phyloP scores from a whole-genome alignment of 1,140 invertebrate genomes.

The Camponotus floridanus region DNA sequence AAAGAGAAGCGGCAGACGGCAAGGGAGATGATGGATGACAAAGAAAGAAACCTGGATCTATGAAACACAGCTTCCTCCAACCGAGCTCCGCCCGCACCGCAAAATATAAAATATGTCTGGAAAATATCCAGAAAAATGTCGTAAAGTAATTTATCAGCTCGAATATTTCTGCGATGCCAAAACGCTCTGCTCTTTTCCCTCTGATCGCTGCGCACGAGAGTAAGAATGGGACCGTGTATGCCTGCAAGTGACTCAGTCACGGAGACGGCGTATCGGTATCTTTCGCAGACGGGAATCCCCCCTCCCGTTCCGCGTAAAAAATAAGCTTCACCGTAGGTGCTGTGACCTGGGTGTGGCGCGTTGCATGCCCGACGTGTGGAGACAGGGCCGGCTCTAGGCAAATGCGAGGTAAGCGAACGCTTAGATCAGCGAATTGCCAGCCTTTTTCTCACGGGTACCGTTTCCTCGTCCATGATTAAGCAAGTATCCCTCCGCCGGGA shows the following conservation, averaged over 20 bases:
- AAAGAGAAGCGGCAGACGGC: background rate
- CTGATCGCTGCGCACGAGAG: background rate
- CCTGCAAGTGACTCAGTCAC: slow-evolving; percentile 47
- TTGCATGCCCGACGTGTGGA: slow-evolving; percentile 58
- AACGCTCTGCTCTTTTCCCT: background rate
- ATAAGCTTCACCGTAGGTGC: slow-evolving; percentile 49
- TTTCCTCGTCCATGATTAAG: slow-evolving; percentile 61
- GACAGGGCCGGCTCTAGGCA: slow-evolving; percentile 55
- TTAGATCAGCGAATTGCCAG: slow-evolving; percentile 49
- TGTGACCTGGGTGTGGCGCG: slow-evolving; percentile 65
- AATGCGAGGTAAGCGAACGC: slow-evolving; percentile 41
- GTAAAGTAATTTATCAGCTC: background rate
- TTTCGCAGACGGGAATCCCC: slow-evolving; percentile 20
- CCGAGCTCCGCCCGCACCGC: too few relatives aligned
- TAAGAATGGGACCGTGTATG: slow-evolving; percentile 19
- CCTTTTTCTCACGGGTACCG: slow-evolving; percentile 61
- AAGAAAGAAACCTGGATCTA: background rate
- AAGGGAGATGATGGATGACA: background rate
- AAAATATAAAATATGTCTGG: background rate
- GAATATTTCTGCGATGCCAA: background rate
- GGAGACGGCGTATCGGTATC: slow-evolving; percentile 57
- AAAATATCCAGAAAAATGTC: background rate
- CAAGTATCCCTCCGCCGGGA: slow-evolving; percentile 25
- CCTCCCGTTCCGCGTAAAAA: slow-evolving; percentile 12
- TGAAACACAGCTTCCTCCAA: background rate